phyloP scores from a whole-genome alignment of 2,888 invertebrate genomes.

The Diloba caeruleocephala region DNA sequence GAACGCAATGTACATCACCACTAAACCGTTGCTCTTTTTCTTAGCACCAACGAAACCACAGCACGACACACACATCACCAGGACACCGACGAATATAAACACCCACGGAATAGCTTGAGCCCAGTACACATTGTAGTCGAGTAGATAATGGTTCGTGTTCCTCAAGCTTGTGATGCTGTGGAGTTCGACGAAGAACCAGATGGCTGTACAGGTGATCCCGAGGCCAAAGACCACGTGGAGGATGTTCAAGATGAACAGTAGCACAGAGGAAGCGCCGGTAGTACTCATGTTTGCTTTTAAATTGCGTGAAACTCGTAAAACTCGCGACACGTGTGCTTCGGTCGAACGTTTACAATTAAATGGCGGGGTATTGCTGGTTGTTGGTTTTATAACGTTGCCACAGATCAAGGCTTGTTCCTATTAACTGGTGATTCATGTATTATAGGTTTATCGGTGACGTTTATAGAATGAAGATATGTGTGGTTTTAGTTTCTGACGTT shows the following conservation, averaged over 20 bases:
- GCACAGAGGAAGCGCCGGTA: conserved; percentile 54
- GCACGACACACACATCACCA: conserved; percentile 71
- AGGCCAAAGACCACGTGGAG: conserved; percentile 70
- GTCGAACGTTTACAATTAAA: conserved; percentile 65
- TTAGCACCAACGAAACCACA: conserved; percentile 77
- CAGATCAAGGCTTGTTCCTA: conserved; percentile 46
- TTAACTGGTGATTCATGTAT: conserved; percentile 37
- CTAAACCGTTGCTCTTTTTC: conserved; percentile 67
- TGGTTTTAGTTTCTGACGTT: conserved; percentile 27
- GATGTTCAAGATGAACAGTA: conserved; percentile 70
- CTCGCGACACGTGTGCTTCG: conserved; percentile 41
- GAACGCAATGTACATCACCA: conserved; percentile 68
- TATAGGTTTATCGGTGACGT: conserved; percentile 24
- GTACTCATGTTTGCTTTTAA: conserved; percentile 54
- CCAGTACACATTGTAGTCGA: conserved; percentile 84
- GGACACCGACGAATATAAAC: conserved; percentile 73
- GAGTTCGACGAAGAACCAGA: conserved; percentile 80
- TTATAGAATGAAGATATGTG: conserved; percentile 11
- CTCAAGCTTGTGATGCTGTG: conserved; percentile 71
- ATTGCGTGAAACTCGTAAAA: conserved; percentile 15
- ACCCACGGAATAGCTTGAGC: conserved; percentile 84
- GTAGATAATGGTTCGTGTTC: conserved; percentile 77
- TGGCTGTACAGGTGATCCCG: conserved; percentile 67
- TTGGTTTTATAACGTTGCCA: conserved; percentile 63
- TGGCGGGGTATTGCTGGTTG: conserved; percentile 61